A percentile compares a stretch with the other conserved stretches of the same genome.
These are phyloP conservation scores for Bubalus kerabau DNA, from an alignment of 2,113 vertebrate genomes.

Conservation along the genomic window DNA sequence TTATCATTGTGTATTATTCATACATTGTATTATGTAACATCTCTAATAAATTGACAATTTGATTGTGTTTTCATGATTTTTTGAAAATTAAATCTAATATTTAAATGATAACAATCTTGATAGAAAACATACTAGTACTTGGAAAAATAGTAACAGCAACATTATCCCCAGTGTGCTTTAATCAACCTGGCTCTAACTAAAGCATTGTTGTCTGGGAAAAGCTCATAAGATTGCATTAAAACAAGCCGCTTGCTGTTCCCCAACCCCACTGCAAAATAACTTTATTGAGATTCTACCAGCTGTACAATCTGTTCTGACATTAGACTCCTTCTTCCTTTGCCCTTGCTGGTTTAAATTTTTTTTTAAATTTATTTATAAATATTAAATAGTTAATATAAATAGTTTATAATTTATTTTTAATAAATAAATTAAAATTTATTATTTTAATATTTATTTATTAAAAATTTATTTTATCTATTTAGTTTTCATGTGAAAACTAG, in stretches of 20 bases:
- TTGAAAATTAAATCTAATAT: neutral
- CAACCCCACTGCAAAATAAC: neutral
- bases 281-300: neutral
- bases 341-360: neutral
- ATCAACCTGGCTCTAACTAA: neutral
- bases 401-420: neutral
- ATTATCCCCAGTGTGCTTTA: neutral
- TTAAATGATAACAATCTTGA: neutral
- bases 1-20: neutral
- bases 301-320: neutral
- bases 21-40: neutral
- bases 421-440: neutral
- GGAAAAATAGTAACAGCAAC: neutral
- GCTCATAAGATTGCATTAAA: neutral
- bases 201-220: neutral
- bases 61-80: slow-evolving; percentile 21
- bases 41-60: neutral
- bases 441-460: neutral
- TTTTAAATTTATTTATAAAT: neutral
- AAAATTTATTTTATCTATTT: neutral
- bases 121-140: neutral
- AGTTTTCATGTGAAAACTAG: neutral
- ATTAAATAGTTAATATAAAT: neutral
- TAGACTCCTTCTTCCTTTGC: neutral
- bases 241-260: neutral